Conservation (phyloP, 53 echinoderm and acorn worm genomes). For the Paracentrotus lividus region DNA sequence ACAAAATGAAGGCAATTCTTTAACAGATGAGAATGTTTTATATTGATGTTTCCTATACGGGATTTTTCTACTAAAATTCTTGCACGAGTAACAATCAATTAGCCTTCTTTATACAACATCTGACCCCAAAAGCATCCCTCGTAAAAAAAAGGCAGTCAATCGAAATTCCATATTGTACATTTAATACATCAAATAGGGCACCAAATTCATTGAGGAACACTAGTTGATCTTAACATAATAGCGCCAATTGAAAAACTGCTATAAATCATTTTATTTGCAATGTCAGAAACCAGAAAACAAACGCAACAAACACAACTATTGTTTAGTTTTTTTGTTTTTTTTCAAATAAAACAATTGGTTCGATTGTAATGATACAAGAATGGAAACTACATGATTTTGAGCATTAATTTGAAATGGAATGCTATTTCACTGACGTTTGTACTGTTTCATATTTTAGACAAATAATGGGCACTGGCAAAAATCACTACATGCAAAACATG, state of each 20-base stretch:
- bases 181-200: conserved; percentile 22
- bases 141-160: conserved; percentile 36
- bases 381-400: neutral
- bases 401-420: conserved; percentile 29
- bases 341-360: neutral
- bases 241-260: neutral
- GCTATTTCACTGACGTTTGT: neutral
- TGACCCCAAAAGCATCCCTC: neutral
- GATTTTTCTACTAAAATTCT: neutral
- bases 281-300: neutral
- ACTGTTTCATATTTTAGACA: neutral
- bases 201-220: neutral
- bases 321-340: neutral
- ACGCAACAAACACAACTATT: neutral
- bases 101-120: neutral
- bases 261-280: neutral
- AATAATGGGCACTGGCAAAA: neutral
- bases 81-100: neutral
- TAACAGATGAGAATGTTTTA: neutral
- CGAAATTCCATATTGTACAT: neutral
- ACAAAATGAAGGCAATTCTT: neutral
- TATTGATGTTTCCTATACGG: neutral
- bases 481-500: neutral
- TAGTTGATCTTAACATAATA: neutral
- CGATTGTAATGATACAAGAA: neutral